Evolutionary conservation across 2,888 invertebrate species (phyloP), one percentile per base, ranked within the genome.

Genomic region (Hirtodrosophila cameraria): DNA sequence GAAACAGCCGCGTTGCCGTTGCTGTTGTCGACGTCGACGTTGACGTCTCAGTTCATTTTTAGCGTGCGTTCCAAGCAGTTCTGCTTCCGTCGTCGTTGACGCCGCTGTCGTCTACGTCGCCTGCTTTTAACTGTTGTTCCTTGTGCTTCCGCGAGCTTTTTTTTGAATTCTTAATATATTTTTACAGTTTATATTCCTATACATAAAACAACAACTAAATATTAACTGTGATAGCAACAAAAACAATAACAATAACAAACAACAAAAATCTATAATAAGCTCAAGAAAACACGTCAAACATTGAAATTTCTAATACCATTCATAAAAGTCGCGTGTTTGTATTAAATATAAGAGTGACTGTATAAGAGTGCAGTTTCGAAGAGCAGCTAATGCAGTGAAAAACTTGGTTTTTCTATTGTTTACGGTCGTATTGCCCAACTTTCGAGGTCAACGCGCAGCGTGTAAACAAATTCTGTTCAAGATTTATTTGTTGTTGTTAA

Each of bases 11-110:
- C n/a, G n/a, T n/a, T n/a, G 16, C 11, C 25, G 36, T 13, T 39
- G 41, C 33, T 35, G 36, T 39, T 49, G 46, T 33, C 9, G 46
- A 9, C 39, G 39, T 16, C 41, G 50, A 36, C 61, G 46, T 54
- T 30, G 49, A 9, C 33, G 73, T 46, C 62, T 79, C 83, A 85
- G 70, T 87, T 82, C 62, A 69, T 54, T 81, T 82, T 79, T 48
- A 72, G 84, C 67, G 58, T 63, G 71, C 76, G 71, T 54, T 80
- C 55, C 58, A 65, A 75, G 59, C 65, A 66, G 83, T 87, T 74
- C 69, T 80, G 64, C 49, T 71, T 63, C 58, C 61, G 46, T 50
- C 52, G 41, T 53, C 42, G 61, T 53, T 49, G 23, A 36, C 35
- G 35, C 39, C 18, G 38, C 15, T 30, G 20, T 31, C 28, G 30